Evolutionary conservation across 2,888 invertebrate genomes (phyloP).

Genomic region (Nezara viridula): DNA sequence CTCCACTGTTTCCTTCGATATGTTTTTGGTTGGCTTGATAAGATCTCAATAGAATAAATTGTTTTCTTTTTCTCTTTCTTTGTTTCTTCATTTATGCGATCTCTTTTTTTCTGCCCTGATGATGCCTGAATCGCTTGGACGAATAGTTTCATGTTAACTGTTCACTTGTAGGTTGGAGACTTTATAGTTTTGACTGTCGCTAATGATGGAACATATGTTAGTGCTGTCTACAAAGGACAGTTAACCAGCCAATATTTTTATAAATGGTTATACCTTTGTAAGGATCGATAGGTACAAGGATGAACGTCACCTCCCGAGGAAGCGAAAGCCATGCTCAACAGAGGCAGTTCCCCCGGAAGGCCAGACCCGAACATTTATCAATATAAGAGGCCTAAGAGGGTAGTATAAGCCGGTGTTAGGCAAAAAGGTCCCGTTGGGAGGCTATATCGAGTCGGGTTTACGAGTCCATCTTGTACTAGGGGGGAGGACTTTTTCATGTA

Average conservation of each 20-base stretch:
- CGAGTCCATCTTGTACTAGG: slow-evolving; percentile 7
- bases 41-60: no score
- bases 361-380: slow-evolving; percentile 20
- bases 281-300: neutral
- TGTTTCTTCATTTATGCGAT: no score
- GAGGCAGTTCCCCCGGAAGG: neutral
- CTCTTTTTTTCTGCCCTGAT: no score
- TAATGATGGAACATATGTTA: no score
- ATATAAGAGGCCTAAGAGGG: slow-evolving; percentile 45
- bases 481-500: slow-evolving; percentile 48
- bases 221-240: no score
- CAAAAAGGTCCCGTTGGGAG: slow-evolving; percentile 32
- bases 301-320: neutral
- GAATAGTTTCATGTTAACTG: no score
- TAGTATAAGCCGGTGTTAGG: slow-evolving; percentile 48
- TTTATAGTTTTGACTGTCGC: no score
- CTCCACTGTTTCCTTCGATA: no score
- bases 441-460: slow-evolving; percentile 44
- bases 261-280: neutral
- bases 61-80: no score
- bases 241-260: neutral
- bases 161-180: no score
- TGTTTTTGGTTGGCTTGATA: no score
- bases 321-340: slow-evolving; percentile 11
- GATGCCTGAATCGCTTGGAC: no score